Percentiles rank a stretch among this genome's conserved stretches.
Conservation (phyloP, 2,113 vertebrate species). For the Podarcis cretensis region DNA sequence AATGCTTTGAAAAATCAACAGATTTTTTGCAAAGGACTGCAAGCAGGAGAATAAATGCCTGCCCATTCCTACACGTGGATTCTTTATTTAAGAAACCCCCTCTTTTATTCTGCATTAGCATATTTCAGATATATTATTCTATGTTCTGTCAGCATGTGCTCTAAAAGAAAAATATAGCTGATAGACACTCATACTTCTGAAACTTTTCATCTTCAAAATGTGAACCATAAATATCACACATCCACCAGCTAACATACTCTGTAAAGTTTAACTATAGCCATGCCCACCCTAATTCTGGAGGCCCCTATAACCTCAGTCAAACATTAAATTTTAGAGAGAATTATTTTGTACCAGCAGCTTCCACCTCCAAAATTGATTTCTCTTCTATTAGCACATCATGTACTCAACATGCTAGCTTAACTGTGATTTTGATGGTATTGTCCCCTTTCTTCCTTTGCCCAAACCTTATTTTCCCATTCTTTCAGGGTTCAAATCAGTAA, state of each 20-base stretch:
- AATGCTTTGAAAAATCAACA: not conserved
- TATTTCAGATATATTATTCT: not conserved
- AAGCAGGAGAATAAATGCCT: not conserved
- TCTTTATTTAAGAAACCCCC: not conserved
- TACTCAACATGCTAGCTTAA: constrained; percentile 32
- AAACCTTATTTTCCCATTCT: constrained; percentile 19
- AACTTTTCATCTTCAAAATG: not conserved
- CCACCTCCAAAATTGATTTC: constrained; percentile 43
- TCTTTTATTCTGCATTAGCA: not conserved
- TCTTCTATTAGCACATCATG: constrained; percentile 56
- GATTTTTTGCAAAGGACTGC: not conserved
- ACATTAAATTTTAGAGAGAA: not conserved
- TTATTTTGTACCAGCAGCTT: constrained; percentile 26
- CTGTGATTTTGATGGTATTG: constrained; percentile 36
- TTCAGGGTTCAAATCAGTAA: constrained; percentile 57
- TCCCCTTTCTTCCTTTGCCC: constrained; percentile 28
- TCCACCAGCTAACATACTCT: not conserved
- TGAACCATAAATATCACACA: not conserved
- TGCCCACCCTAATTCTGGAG: not conserved
- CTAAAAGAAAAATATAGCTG: not conserved
- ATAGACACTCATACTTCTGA: not conserved
- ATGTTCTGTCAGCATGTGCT: constrained; percentile 3
- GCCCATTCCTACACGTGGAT: not conserved
- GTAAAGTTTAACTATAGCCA: not conserved
- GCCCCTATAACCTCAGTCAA: not conserved